A percentile compares a stretch with the other conserved stretches of the same genome.
Conservation (phyloP, 2,888 invertebrate genomes). For the Cheilosia soror region DNA sequence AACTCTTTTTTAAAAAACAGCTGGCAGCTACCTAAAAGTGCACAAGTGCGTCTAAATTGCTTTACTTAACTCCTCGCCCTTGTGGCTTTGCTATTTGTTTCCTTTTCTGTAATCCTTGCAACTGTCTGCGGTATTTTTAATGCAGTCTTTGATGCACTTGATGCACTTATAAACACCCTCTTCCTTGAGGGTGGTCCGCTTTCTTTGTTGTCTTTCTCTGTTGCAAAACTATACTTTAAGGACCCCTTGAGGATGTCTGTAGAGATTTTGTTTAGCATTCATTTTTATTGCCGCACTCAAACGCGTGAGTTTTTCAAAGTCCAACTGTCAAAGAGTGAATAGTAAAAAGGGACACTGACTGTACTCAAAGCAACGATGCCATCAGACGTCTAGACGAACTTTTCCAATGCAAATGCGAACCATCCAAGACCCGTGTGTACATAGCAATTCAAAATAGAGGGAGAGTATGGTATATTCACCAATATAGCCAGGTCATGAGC, state of each 20-base stretch:
- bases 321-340: constrained; percentile 29
- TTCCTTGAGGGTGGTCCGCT: neutral
- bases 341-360: constrained; percentile 3
- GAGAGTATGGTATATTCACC: neutral
- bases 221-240: constrained; percentile 9
- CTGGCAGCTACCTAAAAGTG: too few relatives aligned
- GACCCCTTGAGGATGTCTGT: neutral
- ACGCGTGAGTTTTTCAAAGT: constrained; percentile 25
- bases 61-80: neutral
- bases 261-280: neutral
- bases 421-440: neutral
- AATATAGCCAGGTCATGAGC: constrained; percentile 14
- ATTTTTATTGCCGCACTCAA: constrained; percentile 7
- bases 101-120: neutral
- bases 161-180: neutral
- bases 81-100: neutral
- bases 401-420: neutral
- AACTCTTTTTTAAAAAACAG: too few relatives aligned
- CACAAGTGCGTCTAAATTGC: too few relatives aligned
- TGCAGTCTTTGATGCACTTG: neutral
- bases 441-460: neutral
- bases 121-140: neutral
- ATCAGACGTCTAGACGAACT: constrained; percentile 36
- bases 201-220: neutral
- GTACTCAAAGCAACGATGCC: constrained; percentile 1